A percentile compares a stretch with the other conserved stretches of the same genome.
phyloP scores from a whole-genome alignment of 2,888 invertebrate species.

The Horisme vitalbata region DNA sequence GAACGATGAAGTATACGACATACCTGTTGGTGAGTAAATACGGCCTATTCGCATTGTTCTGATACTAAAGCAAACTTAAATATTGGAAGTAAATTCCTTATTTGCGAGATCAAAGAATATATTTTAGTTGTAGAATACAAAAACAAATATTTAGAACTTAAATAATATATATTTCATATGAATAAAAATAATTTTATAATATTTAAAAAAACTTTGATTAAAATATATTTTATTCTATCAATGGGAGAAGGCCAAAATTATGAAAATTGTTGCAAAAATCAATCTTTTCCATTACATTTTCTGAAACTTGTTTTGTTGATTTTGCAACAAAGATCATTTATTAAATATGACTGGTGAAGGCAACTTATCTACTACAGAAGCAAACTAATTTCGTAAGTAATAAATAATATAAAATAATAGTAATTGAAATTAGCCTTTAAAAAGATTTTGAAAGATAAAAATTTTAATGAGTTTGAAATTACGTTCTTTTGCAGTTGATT shows the following conservation, averaged over 20 bases:
- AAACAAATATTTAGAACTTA: too few species aligned
- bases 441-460: too few species aligned
- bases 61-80: conserved; percentile 9
- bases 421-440: not conserved
- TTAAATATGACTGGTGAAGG: not conserved
- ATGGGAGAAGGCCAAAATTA: conserved; percentile 10
- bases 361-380: not conserved
- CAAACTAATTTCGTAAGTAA: conserved; percentile 6
- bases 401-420: not conserved
- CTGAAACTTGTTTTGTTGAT: not conserved
- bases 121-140: too few species aligned
- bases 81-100: too few species aligned
- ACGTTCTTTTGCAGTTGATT: not conserved
- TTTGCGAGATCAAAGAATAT: too few species aligned
- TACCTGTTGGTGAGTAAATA: conserved; percentile 71
- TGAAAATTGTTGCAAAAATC: conserved; percentile 3
- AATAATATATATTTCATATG: too few species aligned
- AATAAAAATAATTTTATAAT: conserved; percentile 1
- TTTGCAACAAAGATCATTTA: conserved; percentile 7
- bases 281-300: not conserved
- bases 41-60: conserved; percentile 36
- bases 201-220: not conserved
- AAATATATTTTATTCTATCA: conserved; percentile 12
- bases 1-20: conserved; percentile 74
- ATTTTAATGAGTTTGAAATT: too few species aligned